phyloP scores from a whole-genome alignment of 2,113 vertebrate genomes.

The Gadus macrocephalus region DNA sequence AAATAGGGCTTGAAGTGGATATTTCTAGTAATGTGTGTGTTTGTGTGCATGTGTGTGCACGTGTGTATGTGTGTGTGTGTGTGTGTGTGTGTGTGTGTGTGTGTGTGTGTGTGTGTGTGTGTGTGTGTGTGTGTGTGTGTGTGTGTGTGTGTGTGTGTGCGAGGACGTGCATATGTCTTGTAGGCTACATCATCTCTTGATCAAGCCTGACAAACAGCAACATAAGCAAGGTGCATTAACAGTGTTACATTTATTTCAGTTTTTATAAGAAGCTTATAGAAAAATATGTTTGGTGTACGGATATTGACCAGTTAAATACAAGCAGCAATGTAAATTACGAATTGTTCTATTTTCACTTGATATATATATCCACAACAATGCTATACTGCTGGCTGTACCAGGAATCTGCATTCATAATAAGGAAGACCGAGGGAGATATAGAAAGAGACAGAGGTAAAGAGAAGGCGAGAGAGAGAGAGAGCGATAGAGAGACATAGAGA shows the following conservation, averaged over 20 bases:
- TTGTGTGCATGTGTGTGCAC: slow-evolving; percentile 4
- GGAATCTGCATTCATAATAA: slow-evolving; percentile 35
- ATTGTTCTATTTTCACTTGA: slow-evolving; percentile 48
- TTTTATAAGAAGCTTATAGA: slow-evolving; percentile 74
- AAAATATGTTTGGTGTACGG: slow-evolving; percentile 73
- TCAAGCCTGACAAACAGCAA: not conserved
- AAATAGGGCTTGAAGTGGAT: too few relatives aligned
- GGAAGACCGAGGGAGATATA: slow-evolving; percentile 29
- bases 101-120: not conserved
- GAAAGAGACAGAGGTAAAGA: slow-evolving; percentile 29
- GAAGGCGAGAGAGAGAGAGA: not conserved
- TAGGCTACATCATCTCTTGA: not conserved
- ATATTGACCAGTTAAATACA: slow-evolving; percentile 50
- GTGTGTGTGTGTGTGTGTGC: not conserved
- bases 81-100: too few relatives aligned
- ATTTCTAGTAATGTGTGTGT: not conserved
- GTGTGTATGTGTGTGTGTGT: not conserved
- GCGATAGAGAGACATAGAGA: slow-evolving; percentile 27
- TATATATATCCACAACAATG: slow-evolving; percentile 59
- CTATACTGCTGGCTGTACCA: slow-evolving; percentile 27
- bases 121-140: not conserved
- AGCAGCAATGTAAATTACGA: slow-evolving; percentile 51
- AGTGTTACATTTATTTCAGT: slow-evolving; percentile 60
- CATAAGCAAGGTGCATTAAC: not conserved
- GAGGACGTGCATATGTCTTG: not conserved